Evolutionary conservation across 2,797 vertebrate genomes (phyloP).

Genomic region (Falco concolor): DNA sequence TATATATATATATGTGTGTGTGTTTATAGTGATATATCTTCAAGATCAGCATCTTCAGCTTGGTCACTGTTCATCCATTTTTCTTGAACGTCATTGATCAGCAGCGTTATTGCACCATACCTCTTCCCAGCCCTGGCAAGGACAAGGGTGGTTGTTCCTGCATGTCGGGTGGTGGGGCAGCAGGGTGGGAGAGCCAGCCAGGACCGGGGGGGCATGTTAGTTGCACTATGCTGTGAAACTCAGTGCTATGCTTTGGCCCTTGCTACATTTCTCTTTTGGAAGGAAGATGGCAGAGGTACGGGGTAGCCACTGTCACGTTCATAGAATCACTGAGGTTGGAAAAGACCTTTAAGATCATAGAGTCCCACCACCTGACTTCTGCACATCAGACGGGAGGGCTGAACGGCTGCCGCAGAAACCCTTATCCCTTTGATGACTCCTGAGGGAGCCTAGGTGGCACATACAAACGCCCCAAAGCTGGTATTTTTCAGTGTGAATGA

Average conservation of each 20-base stretch:
- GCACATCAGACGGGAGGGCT: no score
- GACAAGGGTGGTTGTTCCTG: accelerated
- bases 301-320: accelerated
- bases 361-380: not conserved
- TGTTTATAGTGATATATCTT: not conserved
- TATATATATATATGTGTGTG: not conserved
- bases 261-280: accelerated
- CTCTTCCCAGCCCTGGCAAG: not conserved
- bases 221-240: not conserved
- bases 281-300: not conserved
- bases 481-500: not conserved
- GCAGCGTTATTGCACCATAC: accelerated
- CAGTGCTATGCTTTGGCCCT: not conserved
- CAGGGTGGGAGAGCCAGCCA: not conserved
- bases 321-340: not conserved
- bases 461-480: accelerated
- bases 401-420: no score
- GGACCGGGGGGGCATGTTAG: accelerated
- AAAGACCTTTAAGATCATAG: not conserved
- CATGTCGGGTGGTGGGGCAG: accelerated
- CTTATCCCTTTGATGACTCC: no score
- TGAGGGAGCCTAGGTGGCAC: no score
- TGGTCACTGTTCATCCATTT: accelerated
- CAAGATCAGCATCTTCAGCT: not conserved
- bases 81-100: not conserved